Conservation (phyloP, 1,140 invertebrate genomes). For the Panagrolaimus sp. region DNA sequence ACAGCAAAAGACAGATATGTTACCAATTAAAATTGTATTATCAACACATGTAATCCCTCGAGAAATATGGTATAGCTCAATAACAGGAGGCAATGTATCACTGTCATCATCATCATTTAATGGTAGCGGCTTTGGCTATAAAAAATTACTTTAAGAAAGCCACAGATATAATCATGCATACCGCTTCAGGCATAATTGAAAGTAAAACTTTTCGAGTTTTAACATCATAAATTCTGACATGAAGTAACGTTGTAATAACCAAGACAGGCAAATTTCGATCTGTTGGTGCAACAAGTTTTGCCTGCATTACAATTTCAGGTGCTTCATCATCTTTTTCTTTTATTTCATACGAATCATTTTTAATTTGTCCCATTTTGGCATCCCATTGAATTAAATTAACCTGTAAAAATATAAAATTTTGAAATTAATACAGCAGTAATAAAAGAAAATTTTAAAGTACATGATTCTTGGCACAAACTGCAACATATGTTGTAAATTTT, state of each 20-base stretch:
- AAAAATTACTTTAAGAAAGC: neutral
- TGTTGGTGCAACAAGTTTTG: neutral
- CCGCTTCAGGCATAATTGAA: neutral
- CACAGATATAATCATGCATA: neutral
- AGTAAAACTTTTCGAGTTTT: neutral
- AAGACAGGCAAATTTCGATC: neutral
- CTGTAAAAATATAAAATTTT: conserved; percentile 8
- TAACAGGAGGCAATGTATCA: neutral
- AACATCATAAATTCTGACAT: neutral
- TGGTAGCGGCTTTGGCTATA: neutral
- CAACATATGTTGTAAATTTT: conserved; percentile 5
- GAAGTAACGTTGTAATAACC: neutral
- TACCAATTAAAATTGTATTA: conserved; percentile 1
- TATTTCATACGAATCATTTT: neutral
- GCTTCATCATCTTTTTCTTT: conserved; percentile 4
- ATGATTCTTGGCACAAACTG: neutral
- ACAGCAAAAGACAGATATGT: neutral
- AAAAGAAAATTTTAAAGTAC: neutral
- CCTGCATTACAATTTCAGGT: neutral
- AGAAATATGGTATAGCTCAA: neutral
- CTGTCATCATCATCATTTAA: neutral
- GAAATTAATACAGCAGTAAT: neutral
- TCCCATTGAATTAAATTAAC: conserved; percentile 2
- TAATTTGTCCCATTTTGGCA: neutral
- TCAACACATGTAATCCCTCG: conserved; percentile 11